Evolutionary conservation across 2,113 vertebrate species (phyloP).

Genomic region (Brevimyrus niger): DNA sequence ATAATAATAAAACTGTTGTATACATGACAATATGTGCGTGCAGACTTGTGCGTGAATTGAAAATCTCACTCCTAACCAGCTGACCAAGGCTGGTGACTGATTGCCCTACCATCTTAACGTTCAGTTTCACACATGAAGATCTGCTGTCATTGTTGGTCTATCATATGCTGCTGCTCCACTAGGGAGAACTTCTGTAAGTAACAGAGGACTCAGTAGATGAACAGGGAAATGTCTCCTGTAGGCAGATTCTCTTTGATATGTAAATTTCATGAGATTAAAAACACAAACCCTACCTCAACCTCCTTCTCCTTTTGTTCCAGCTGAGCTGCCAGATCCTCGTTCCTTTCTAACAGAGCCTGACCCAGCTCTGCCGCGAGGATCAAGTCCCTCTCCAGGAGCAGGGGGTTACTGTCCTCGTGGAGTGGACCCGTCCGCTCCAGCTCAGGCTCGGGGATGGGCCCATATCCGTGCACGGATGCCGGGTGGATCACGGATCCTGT

Average conservation of each 20-base stretch:
- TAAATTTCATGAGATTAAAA: neutral
- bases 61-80: too few relatives aligned
- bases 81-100: too few relatives aligned
- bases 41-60: too few relatives aligned
- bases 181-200: neutral
- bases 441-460: neutral
- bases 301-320: slow-evolving; percentile 52
- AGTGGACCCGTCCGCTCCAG: slow-evolving; percentile 37
- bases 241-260: neutral
- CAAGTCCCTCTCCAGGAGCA: slow-evolving; percentile 57
- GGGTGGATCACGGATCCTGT: slow-evolving; percentile 25
- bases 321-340: slow-evolving; percentile 55
- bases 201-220: neutral
- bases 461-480: neutral
- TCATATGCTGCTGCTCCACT: neutral
- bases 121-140: neutral
- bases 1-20: too few relatives aligned
- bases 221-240: neutral
- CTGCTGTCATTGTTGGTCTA: neutral
- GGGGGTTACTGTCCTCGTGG: slow-evolving; percentile 28
- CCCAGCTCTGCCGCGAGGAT: slow-evolving; percentile 68
- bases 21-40: too few relatives aligned
- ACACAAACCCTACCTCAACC: slow-evolving; percentile 48
- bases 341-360: slow-evolving; percentile 65
- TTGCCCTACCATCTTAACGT: neutral